phyloP scores from a whole-genome alignment of 2,797 vertebrate genomes.

The Phataginus tricuspis region DNA sequence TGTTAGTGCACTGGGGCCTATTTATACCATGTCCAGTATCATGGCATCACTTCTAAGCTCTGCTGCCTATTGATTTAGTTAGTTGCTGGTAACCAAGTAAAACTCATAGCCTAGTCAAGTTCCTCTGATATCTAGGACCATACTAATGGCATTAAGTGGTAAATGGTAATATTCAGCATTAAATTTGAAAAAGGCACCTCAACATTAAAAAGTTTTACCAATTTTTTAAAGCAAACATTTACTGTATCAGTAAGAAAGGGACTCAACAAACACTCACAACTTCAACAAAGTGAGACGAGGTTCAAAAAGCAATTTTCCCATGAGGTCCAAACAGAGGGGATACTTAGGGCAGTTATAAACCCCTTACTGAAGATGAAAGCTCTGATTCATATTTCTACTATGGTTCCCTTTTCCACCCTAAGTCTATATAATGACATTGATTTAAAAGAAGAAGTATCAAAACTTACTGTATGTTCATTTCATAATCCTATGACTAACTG shows the following conservation, averaged over 20 bases:
- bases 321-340: neutral
- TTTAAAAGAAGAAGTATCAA: constrained; percentile 16
- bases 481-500: constrained; percentile 25
- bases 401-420: neutral
- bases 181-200: neutral
- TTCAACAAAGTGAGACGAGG: neutral
- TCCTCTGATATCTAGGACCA: neutral
- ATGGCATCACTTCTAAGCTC: neutral
- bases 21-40: neutral
- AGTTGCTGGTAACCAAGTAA: constrained; percentile 49
- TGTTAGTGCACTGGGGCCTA: neutral
- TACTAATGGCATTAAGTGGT: neutral
- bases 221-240: constrained; percentile 55
- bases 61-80: neutral
- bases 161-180: neutral
- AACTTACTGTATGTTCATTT: constrained; percentile 45
- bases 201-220: neutral
- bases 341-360: constrained; percentile 5
- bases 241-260: neutral
- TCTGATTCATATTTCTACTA: constrained; percentile 21
- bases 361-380: neutral
- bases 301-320: constrained; percentile 32
- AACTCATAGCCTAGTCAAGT: neutral
- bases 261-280: neutral
- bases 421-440: constrained; percentile 24